Evolutionary conservation across 2,888 invertebrate species (phyloP), one percentile per base, ranked within the genome.

Genomic region (Cancer borealis): DNA sequence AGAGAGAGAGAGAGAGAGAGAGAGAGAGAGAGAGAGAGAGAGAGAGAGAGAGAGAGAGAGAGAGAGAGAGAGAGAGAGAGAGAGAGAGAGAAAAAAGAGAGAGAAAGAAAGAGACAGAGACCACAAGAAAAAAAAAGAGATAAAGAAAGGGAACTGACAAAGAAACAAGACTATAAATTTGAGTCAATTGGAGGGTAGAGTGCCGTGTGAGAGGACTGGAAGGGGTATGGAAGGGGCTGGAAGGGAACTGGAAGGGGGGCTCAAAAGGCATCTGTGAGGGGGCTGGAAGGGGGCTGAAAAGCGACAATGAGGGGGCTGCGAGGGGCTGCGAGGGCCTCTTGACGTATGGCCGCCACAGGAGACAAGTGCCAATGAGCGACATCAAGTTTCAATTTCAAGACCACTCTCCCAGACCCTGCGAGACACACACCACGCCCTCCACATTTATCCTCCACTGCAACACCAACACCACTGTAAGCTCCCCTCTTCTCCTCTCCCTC

Each of bases 351-450:
- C 30, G 30, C 79, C 79, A 30, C 79, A 79, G 79, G 79, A 30
- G 79, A 79, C 30, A 30, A 30, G 79, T 30, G 79, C 79, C 79
- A 79, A 79, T 79, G 79, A 79, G 79, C 3, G 79, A 17, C 79
- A 79, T 79, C 79, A 79, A 79, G 79, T 79, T 79, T 30, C 79
- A 79, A 79, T 79, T 79, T 30, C 79, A 30, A 26, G 30, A 30
- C 79, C 66, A 66, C 66, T 66, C n/a, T 6, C n/a, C 66, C 66
- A 66, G 66, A 66, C 66, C 66, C 66, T 4, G n/a, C 21, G 66
- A 21, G 66, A n/a, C n/a, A 66, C n/a, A 66, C 66, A 21, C 66
- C n/a, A 66, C 66, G 66, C 66, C 66, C n/a, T 66, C 66, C 66
- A 66, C 66, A 66, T 66, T 66, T 66, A 21, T 66, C 21, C 66